phyloP scores from a whole-genome alignment of 2,888 invertebrate genomes.

The Drosophila demipolita region DNA sequence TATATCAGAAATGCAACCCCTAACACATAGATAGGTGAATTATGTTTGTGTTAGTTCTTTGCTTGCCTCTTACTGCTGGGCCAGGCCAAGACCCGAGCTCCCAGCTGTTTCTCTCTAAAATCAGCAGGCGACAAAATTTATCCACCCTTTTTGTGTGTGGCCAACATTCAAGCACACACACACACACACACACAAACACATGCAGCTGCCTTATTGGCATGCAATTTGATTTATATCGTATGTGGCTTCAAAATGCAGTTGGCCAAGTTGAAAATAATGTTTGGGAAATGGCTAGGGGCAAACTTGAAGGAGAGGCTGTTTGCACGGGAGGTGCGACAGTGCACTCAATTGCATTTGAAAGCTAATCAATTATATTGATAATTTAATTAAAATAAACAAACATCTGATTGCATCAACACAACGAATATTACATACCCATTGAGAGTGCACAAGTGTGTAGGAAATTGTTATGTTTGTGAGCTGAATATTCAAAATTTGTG shows the following conservation, averaged over 20 bases:
- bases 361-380: constrained; percentile 74
- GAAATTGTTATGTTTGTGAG: not conserved
- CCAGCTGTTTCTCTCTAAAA: constrained; percentile 16
- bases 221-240: constrained; percentile 65
- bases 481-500: not conserved
- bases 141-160: constrained; percentile 10
- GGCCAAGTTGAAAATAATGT: constrained; percentile 34
- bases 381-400: constrained; percentile 73
- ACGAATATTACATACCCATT: constrained; percentile 2
- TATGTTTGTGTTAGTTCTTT: constrained; percentile 10
- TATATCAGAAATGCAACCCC: not conserved
- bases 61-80: constrained; percentile 16
- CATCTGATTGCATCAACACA: constrained; percentile 49
- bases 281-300: not conserved
- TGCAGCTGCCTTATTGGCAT: constrained; percentile 44
- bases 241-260: constrained; percentile 49
- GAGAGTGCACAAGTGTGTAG: not conserved
- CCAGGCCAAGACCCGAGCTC: constrained; percentile 15
- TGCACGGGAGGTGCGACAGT: not conserved
- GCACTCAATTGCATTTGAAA: constrained; percentile 34
- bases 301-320: not conserved
- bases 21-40: constrained; percentile 12
- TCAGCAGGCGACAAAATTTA: constrained; percentile 48
- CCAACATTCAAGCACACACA: not conserved
- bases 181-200: not conserved